Percentiles rank a stretch among this genome's conserved stretches.
Conservation (phyloP, 2,888 invertebrate genomes). For the Teinopalpus imperialis region DNA sequence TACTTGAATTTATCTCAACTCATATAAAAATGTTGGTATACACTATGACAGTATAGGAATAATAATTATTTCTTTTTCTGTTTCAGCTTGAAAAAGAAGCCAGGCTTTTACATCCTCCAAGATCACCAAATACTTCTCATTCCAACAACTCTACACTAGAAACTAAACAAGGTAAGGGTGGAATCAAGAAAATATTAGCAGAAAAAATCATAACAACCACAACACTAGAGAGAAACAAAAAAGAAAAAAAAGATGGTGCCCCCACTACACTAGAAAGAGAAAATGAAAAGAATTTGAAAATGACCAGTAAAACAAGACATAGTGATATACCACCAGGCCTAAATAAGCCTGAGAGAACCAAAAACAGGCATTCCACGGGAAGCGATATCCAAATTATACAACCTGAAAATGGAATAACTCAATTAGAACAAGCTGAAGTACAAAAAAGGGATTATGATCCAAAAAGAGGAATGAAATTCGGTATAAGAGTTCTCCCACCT, state of each 20-base stretch:
- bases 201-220: constrained; percentile 73
- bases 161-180: constrained; percentile 69
- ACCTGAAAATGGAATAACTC: constrained; percentile 63
- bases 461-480: constrained; percentile 84
- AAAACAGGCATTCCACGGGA: constrained; percentile 62
- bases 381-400: constrained; percentile 67
- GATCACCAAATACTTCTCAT: constrained; percentile 67
- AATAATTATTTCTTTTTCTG: constrained; percentile 24
- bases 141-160: constrained; percentile 76
- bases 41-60: no score
- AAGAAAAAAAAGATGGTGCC: constrained; percentile 63
- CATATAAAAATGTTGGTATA: no score
- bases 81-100: constrained; percentile 79
- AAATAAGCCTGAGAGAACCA: constrained; percentile 66
- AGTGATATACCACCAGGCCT: constrained; percentile 55
- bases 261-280: constrained; percentile 72
- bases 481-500: constrained; percentile 85
- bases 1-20: no score
- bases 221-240: constrained; percentile 72
- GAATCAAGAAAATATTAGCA: constrained; percentile 75
- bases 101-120: constrained; percentile 67
- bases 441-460: constrained; percentile 81
- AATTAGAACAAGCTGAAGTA: constrained; percentile 71
- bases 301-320: constrained; percentile 59
- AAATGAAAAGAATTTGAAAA: constrained; percentile 72